phyloP scores from a whole-genome alignment of 2,888 invertebrate genomes.

The Lochmaea capreae region DNA sequence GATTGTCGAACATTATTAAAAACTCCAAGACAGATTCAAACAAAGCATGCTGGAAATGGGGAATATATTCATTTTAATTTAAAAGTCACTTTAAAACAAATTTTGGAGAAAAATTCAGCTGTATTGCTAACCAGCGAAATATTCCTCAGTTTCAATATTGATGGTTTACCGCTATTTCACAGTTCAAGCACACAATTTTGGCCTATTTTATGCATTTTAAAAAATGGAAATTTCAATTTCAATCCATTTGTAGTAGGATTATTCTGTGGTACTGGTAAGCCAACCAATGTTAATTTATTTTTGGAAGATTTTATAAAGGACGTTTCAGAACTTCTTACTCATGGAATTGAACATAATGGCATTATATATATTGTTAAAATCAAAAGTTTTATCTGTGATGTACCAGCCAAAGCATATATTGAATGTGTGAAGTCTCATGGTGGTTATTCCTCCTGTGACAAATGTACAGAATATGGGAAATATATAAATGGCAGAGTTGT shows the following conservation, averaged over 20 bases:
- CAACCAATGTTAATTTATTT: slow-evolving; percentile 22
- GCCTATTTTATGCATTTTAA: slow-evolving; percentile 38
- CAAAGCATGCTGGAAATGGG: slow-evolving; percentile 14
- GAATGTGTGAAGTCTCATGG: slow-evolving; percentile 32
- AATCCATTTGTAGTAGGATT: slow-evolving; percentile 32
- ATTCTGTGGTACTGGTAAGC: slow-evolving; percentile 32
- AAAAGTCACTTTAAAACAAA: slow-evolving; percentile 9
- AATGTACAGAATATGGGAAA: slow-evolving; percentile 16
- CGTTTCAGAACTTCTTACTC: slow-evolving; percentile 27
- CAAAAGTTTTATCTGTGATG: slow-evolving; percentile 27
- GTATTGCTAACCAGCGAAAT: background rate
- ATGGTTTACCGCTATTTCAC: slow-evolving; percentile 37
- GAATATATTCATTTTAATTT: slow-evolving; percentile 26
- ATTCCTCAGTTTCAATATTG: slow-evolving; percentile 19
- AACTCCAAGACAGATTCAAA: slow-evolving; percentile 23
- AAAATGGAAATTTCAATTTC: slow-evolving; percentile 22
- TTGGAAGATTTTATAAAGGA: slow-evolving; percentile 33
- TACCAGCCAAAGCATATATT: slow-evolving; percentile 32
- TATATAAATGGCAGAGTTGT: slow-evolving; percentile 28
- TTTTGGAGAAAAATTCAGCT: slow-evolving; percentile 2
- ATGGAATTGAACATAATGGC: slow-evolving; percentile 25
- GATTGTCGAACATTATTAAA: slow-evolving; percentile 22
- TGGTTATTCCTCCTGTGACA: slow-evolving; percentile 37
- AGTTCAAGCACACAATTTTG: slow-evolving; percentile 34
- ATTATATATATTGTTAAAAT: slow-evolving; percentile 27